Evolutionary conservation across 2,888 invertebrate species (phyloP).

Genomic region (Sialis fuliginosa): DNA sequence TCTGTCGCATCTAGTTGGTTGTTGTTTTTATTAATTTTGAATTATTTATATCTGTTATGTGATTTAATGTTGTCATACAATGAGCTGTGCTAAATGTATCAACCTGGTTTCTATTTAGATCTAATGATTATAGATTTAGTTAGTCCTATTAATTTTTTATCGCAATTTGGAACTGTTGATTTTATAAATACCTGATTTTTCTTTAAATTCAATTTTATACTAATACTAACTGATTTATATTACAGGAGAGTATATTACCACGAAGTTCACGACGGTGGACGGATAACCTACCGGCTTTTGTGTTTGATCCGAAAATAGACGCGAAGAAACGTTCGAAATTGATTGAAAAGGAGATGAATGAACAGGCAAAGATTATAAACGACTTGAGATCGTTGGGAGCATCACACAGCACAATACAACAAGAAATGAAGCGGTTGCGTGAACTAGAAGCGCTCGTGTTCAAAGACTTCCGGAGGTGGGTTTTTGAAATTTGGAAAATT

Average conservation of each 20-base stretch:
- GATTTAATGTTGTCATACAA: no score
- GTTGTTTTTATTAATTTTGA: no score
- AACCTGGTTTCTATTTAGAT: no score
- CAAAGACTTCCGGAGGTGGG: constrained; percentile 69
- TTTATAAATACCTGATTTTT: no score
- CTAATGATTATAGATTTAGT: no score
- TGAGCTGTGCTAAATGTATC: no score
- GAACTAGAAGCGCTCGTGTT: constrained; percentile 89
- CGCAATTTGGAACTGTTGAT: no score
- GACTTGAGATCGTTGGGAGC: constrained; percentile 79
- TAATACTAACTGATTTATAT: background rate
- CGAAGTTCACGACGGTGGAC: constrained; percentile 30
- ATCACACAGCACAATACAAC: constrained; percentile 76
- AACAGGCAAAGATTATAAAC: constrained; percentile 89
- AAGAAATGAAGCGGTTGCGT: constrained; percentile 78
- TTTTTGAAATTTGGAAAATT: background rate
- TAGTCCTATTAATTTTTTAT: no score
- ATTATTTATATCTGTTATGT: no score
- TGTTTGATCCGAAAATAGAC: constrained; percentile 62
- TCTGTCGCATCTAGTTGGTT: no score
- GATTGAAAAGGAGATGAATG: constrained; percentile 94
- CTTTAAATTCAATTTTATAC: no score
- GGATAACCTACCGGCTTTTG: constrained; percentile 66
- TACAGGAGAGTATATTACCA: constrained; percentile 4
- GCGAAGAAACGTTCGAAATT: constrained; percentile 76